Evolutionary conservation across 2,797 vertebrate species (phyloP).

Genomic region (Hydrophis major): DNA sequence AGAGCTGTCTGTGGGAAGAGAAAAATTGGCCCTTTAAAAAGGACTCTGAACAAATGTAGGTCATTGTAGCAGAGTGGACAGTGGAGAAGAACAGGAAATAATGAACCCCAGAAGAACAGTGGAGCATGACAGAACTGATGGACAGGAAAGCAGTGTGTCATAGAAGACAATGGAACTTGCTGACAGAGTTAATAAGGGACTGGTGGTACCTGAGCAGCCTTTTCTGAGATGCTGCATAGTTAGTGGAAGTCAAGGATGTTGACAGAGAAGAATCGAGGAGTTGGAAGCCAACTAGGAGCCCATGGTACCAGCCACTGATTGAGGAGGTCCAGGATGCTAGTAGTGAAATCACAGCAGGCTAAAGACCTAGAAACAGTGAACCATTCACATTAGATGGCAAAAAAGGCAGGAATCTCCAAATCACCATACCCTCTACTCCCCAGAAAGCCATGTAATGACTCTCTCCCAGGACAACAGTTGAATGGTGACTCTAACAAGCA

Average conservation of each 20-base stretch:
- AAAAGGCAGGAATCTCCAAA: neutral
- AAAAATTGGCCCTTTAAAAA: neutral
- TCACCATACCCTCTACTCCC: neutral
- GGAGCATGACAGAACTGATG: neutral
- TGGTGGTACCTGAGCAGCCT: neutral
- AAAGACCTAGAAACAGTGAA: neutral
- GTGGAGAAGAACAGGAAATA: neutral
- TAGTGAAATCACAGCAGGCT: neutral
- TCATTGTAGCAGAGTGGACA: neutral
- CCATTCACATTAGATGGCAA: neutral
- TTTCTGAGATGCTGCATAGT: neutral
- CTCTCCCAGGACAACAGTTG: neutral
- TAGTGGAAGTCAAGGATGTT: neutral
- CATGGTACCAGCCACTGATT: neutral
- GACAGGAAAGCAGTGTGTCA: neutral
- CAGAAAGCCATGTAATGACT: neutral
- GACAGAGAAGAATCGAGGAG: neutral
- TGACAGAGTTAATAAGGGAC: neutral
- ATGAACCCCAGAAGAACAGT: neutral
- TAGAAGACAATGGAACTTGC: neutral
- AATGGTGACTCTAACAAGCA: neutral
- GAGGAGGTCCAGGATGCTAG: neutral
- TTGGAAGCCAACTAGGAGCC: neutral
- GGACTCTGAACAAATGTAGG: neutral
- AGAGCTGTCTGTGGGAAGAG: neutral